Conservation (phyloP, 2,888 invertebrate species). For the Rhyacophila evoluta region DNA sequence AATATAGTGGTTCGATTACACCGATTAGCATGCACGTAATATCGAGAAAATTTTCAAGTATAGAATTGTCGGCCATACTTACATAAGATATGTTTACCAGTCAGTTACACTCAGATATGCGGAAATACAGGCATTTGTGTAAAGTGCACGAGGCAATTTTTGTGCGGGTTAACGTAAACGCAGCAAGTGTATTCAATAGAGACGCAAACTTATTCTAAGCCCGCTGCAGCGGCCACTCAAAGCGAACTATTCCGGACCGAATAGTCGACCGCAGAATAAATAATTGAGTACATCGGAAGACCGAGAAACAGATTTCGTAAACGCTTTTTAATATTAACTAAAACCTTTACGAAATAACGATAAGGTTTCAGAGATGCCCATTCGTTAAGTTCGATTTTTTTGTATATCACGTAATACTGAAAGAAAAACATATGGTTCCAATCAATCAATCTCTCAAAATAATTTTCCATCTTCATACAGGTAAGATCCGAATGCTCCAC, state of each 20-base stretch:
- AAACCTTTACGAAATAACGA: no score
- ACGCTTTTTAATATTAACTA: no score
- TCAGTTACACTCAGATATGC: slow-evolving; percentile 1
- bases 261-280: not conserved
- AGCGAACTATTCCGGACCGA: not conserved
- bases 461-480: no score
- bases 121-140: not conserved
- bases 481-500: no score
- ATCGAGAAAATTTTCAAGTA: not conserved
- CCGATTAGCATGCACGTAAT: not conserved
- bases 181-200: slow-evolving; percentile 16
- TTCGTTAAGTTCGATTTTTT: no score
- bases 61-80: not conserved
- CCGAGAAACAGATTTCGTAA: not conserved
- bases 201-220: not conserved
- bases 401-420: no score
- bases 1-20: no score
- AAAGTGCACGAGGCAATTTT: not conserved
- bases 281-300: not conserved
- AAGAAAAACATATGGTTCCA: no score
- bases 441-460: no score
- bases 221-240: not conserved
- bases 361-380: no score
- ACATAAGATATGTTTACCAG: not conserved
- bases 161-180: not conserved